Conservation (phyloP, 2,113 vertebrate genomes). For the Ageneiosus marmoratus region DNA sequence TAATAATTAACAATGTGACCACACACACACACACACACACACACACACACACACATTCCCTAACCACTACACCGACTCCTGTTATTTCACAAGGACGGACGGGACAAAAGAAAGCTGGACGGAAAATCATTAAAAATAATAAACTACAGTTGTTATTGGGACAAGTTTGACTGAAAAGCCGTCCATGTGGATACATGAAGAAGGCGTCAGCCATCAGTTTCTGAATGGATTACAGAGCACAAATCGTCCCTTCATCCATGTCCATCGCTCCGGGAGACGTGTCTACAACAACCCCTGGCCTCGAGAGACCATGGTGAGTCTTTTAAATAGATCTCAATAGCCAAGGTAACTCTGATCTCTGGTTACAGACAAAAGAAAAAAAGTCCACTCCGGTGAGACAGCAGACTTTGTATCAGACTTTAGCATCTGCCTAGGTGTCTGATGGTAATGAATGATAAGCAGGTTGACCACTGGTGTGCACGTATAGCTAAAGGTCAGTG, state of each 20-base stretch:
- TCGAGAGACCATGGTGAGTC: slow-evolving; percentile 65
- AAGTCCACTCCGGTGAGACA: slow-evolving; percentile 56
- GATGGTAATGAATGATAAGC: slow-evolving; percentile 75
- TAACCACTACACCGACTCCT: neutral
- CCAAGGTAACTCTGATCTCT: slow-evolving; percentile 52
- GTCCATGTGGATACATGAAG: neutral
- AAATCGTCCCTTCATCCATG: slow-evolving; percentile 31
- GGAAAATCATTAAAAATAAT: neutral
- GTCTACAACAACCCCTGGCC: slow-evolving; percentile 48
- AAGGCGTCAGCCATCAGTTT: neutral
- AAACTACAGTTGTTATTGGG: neutral
- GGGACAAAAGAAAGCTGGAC: neutral
- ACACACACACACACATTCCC: slow-evolving; percentile 12
- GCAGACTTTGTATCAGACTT: slow-evolving; percentile 57
- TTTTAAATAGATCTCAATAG: slow-evolving; percentile 35
- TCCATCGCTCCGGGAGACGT: slow-evolving; percentile 41
- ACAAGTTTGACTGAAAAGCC: neutral
- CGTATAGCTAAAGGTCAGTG: slow-evolving; percentile 72
- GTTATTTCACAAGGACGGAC: neutral
- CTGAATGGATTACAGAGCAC: slow-evolving; percentile 40
- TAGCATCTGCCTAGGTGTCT: slow-evolving; percentile 70
- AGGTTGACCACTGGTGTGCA: slow-evolving; percentile 71
- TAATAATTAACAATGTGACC: slow-evolving; percentile 74
- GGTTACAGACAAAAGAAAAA: slow-evolving; percentile 64
- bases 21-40: neutral